Conservation (phyloP, 2,888 invertebrate genomes). For the Drosophila kanekoi region DNA sequence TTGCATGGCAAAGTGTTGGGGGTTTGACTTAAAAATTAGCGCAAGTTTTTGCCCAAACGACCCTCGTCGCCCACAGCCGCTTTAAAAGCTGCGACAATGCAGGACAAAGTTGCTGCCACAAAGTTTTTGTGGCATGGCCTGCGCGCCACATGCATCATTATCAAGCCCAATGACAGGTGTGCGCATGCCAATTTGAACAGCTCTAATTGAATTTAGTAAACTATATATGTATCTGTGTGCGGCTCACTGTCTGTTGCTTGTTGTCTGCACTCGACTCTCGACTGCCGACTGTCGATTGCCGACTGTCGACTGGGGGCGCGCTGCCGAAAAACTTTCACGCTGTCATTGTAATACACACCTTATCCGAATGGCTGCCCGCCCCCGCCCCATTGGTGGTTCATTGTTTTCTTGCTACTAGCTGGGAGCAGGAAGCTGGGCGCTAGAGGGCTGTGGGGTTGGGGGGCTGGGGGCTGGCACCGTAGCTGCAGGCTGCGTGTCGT, state of each 20-base stretch:
- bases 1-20: conserved; percentile 54
- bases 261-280: conserved; percentile 43
- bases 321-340: conserved; percentile 71
- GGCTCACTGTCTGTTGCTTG: conserved; percentile 43
- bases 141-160: conserved; percentile 77
- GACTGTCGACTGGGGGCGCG: conserved; percentile 27
- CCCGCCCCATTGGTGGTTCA: conserved; percentile 44
- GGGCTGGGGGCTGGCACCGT: conserved; percentile 29
- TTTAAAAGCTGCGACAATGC: conserved; percentile 45
- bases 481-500: conserved; percentile 69
- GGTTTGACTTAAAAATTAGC: conserved; percentile 69
- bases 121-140: conserved; percentile 62
- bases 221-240: conserved; percentile 42
- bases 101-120: conserved; percentile 64
- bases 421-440: conserved; percentile 2
- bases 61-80: background rate
- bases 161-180: conserved; percentile 79
- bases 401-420: conserved; percentile 41
- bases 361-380: conserved; percentile 49
- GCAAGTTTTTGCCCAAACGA: conserved; percentile 40
- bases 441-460: conserved; percentile 13
- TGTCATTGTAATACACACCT: conserved; percentile 81
- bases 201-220: conserved; percentile 81
- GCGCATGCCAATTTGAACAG: conserved; percentile 81
- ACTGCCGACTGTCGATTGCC: conserved; percentile 25